Base-by-base conservation (phyloP, 2,113 vertebrate genomes). In the Oophaga pumilio region DNA sequence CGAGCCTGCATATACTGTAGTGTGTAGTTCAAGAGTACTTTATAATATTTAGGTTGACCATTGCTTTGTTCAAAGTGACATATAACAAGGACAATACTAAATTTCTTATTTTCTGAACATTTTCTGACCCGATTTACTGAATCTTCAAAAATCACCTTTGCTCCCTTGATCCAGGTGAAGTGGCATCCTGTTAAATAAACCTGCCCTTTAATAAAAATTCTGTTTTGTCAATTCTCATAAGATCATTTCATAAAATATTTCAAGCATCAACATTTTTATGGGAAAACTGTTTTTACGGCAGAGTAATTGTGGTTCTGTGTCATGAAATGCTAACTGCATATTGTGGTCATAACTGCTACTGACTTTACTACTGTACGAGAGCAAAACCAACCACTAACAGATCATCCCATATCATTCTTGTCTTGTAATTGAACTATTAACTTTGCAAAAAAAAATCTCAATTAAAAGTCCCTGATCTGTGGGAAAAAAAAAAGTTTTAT, bases 371-470 rank as follows among this genome's bases (percentile, higher is more conserved):
- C 69, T 43, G 28, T 43, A 66, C 52, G 80, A 68, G 43, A 68
- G 57, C 43, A 82, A 11, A 52, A 43, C 11, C 50, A 82, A 82
- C 80, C 80, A 82, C 80, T 82, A 66, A 68, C 64, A 82, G 68
- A 24, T 52, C 49, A 81, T 82, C 62, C 50, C 60, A 14, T 9
- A 49, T 33, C 26, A 33, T 81, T 62, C 80, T 59, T 15, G 43
- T 22, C 80, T 62, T 82, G 14, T 12, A 66, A 24, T 50, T 82
- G 28, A 22, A 82, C 59, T 50, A 64, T 26, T 62, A 57, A 43
- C 78, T 62, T 76, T 52, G 24, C 14, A 60, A 33, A 80, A 56
- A 56, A 62, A 22, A 33, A 43, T n/a, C 80, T 64, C 2, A 43
- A 50, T 43, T 15, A 18, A 66, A 82, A 82, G 33, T 82, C 62